phyloP scores from a whole-genome alignment of 2,113 vertebrate genomes.

The Gymnarchus niloticus region DNA sequence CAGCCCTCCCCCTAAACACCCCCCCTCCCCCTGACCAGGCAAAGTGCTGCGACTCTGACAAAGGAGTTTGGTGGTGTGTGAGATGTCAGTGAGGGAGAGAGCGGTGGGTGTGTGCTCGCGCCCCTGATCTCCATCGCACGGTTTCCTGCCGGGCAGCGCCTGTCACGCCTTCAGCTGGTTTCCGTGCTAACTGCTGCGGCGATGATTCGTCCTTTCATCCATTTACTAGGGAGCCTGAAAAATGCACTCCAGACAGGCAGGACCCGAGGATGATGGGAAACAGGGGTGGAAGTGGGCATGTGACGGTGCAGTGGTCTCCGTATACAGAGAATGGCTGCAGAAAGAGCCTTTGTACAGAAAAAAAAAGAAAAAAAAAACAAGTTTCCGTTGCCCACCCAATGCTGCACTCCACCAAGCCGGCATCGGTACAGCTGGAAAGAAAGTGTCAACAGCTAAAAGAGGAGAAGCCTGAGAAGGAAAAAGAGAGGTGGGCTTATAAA shows the following conservation, averaged over 20 bases:
- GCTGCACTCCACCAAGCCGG: slow-evolving; percentile 31
- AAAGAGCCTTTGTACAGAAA: slow-evolving; percentile 56
- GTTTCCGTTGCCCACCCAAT: slow-evolving; percentile 33
- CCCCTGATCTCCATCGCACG: slow-evolving; percentile 22
- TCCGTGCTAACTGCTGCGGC: slow-evolving; percentile 25
- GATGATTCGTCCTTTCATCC: neutral
- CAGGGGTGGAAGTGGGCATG: slow-evolving; percentile 33
- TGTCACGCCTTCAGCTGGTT: slow-evolving; percentile 50
- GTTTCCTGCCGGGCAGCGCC: slow-evolving; percentile 19
- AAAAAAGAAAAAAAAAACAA: slow-evolving; percentile 13
- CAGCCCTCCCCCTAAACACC: neutral
- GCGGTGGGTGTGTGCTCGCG: slow-evolving; percentile 2
- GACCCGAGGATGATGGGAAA: neutral
- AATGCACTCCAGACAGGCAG: neutral
- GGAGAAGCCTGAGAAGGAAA: slow-evolving; percentile 34
- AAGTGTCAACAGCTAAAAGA: slow-evolving; percentile 12
- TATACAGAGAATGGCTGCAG: slow-evolving; percentile 42
- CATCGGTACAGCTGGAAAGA: slow-evolving; percentile 26
- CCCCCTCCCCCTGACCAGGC: neutral
- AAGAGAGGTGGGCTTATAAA: slow-evolving; percentile 39
- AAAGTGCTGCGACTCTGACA: neutral
- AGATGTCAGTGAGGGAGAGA: neutral
- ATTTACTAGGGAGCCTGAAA: too few relatives aligned
- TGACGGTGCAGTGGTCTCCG: neutral
- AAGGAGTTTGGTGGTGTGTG: neutral